phyloP scores from a whole-genome alignment of 2,113 vertebrate species.

The Corapipo altera region DNA sequence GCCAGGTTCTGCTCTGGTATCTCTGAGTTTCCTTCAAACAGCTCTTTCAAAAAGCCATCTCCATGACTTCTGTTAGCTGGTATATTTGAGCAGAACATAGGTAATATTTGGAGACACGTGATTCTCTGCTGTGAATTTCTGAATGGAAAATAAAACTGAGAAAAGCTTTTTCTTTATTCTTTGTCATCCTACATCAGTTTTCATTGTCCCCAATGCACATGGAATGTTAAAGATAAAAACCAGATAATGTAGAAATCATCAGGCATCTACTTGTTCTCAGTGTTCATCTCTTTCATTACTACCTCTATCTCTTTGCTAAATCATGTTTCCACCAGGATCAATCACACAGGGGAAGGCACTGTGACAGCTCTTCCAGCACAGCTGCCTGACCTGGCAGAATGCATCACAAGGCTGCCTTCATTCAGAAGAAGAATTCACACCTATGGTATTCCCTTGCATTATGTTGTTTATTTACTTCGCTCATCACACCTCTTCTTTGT shows the following conservation, averaged over 20 bases:
- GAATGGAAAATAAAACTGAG: not conserved
- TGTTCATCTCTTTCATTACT: not conserved
- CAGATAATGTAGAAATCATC: not conserved
- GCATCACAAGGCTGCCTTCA: not conserved
- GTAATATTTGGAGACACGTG: not conserved
- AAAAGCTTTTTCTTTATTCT: not conserved
- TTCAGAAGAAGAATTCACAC: not conserved
- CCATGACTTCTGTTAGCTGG: not conserved
- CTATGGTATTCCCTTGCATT: not conserved
- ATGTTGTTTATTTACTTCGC: not conserved
- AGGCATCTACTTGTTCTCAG: not conserved
- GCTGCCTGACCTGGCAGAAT: not conserved
- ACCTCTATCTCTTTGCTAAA: not conserved
- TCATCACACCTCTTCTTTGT: not conserved
- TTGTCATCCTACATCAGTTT: not conserved
- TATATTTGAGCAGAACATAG: not conserved
- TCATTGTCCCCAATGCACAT: not conserved
- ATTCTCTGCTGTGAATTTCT: not conserved
- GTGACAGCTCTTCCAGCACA: not conserved
- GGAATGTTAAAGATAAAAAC: not conserved
- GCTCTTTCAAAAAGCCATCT: not conserved
- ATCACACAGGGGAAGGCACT: not conserved
- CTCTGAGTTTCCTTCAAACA: not conserved
- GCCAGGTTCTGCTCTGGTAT: not conserved
- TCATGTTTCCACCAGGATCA: not conserved